Base-by-base conservation (phyloP, 2,797 vertebrate species). In the Pseudochirops cupreus region DNA sequence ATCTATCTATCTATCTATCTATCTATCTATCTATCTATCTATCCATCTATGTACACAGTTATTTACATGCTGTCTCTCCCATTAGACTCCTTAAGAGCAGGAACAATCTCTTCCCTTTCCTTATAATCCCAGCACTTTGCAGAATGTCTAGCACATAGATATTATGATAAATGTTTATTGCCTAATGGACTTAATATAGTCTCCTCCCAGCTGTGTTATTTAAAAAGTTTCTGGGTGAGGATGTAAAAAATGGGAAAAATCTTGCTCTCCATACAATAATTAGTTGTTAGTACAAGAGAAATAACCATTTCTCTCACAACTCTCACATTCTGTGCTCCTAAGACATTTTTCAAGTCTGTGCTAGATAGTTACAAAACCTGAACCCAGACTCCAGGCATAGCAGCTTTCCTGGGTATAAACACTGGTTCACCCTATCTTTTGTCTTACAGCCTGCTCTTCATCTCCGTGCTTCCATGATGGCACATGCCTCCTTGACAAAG, bases 401-500 rank as follows among this genome's bases (percentile, higher is more conserved):
- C 58, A 31, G 18, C 5, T 0, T 16, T 4, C 7, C 0, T 0
- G 33, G 46, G 94, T 50, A 87, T 87, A 14, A n/a, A 62, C 50
- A n/a, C 90, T 98, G 52, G 98, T 33, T 0, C 0, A 57, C 92
- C 33, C 93, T 56, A 11, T 14, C 90, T 98, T 96, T 97, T 98
- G 39, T 98, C 95, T 97, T 97, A 0, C 97, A 99, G 99, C 99
- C 0, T 99, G 99, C 98, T 99, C 99, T 97, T 99, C 99, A 0
- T 99, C 99, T 90, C 99, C 99, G 0, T 99, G 99, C 98, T 98
- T 99, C 94, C 99, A 99, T 1, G 99, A 99, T 56, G 99, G 99
- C 95, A 99, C 99, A 0, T 99, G 99, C 95, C 97, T 99, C 97
- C 98, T 99, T 92, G 99, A 99, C 97, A 99, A 98, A 87, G 99